These are phyloP conservation scores for Cydia splendana DNA, from an alignment of 1,140 invertebrate genomes.

Conservation along the genomic window DNA sequence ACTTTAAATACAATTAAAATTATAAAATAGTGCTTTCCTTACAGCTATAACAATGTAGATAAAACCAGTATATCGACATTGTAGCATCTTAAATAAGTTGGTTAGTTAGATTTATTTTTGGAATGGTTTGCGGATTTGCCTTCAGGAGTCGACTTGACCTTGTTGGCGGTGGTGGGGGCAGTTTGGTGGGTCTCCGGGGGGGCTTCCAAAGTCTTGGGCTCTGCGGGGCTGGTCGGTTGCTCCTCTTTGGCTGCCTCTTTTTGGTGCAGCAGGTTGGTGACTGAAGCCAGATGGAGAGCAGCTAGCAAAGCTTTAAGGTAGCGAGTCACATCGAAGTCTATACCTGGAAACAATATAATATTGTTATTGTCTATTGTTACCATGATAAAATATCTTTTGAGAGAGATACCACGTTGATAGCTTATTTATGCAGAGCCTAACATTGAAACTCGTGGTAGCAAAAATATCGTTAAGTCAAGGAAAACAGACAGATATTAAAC, in stretches of 20 bases:
- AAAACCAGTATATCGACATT: constrained; percentile 24
- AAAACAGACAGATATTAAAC: no score
- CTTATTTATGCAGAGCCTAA: no score
- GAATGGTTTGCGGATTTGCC: constrained; percentile 53
- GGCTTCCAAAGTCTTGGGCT: constrained; percentile 24
- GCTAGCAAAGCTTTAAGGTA: constrained; percentile 83
- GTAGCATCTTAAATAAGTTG: not conserved
- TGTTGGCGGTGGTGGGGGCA: constrained; percentile 81
- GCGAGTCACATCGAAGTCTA: constrained; percentile 80
- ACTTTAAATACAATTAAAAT: constrained; percentile 22
- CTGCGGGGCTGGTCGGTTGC: constrained; percentile 46
- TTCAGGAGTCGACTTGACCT: constrained; percentile 64
- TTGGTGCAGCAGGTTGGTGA: constrained; percentile 83
- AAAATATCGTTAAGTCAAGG: no score
- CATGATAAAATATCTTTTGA: not conserved
- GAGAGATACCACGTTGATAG: not conserved
- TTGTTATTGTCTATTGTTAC: not conserved
- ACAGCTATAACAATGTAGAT: constrained; percentile 17
- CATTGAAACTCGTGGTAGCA: no score
- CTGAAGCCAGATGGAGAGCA: constrained; percentile 82
- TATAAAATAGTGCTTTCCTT: constrained; percentile 30
- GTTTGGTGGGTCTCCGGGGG: constrained; percentile 73
- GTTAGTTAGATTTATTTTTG: not conserved
- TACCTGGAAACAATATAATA: constrained; percentile 46
- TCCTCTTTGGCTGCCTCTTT: constrained; percentile 54